Base-by-base conservation (phyloP, 2,113 vertebrate genomes). In the Andinoacara biseriatus region DNA sequence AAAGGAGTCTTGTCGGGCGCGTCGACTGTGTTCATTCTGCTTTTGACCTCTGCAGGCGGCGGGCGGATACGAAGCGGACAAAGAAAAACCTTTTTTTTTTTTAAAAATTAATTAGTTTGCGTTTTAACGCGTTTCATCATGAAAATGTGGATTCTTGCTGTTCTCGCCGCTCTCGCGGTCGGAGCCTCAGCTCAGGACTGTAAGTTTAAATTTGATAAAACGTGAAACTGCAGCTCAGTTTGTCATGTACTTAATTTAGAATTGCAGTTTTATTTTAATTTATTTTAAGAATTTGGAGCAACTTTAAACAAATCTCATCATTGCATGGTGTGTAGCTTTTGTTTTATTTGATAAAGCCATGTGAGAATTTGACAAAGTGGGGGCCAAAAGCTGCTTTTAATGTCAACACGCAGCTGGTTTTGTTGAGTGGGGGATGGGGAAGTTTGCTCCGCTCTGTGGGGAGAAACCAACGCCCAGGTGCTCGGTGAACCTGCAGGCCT, bases 401-500 rank as follows among this genome's bases (percentile, higher is more conserved):
- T 18, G 38, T 18, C 1, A 38, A 69, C 38, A 26, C 9, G 3
- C 33, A 18, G 59, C 14, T 49, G 8, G 15, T 10, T 26, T 74
- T 1, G 77, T 40, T 8, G 82, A 3, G 87, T 89, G 93, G 93
- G 93, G 93, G 93, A 88, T 43, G 94, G 93, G 93, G 82, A 65
- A 11, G 0, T 20, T 58, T 26, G 75, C 33, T 33, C 52, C 26
- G 59, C 82, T 78, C 79, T 58, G 54, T 11, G 62, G 18, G 79
- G 14, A 58, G 89, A 72, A 90, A 94, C 94, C 94, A 95, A 94
- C 94, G 94, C 94, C 94, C 94, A 90, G 87, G 83, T 89, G 77
- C 31, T 75, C 0, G 13, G 54, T 11, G 58, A 80, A 78, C 80
- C 83, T 87, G 84, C 65, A 74, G 0, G n/a, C 62, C 81, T 74